phyloP scores from a whole-genome alignment of 2,888 invertebrate genomes.

The Encarsia formosa region DNA sequence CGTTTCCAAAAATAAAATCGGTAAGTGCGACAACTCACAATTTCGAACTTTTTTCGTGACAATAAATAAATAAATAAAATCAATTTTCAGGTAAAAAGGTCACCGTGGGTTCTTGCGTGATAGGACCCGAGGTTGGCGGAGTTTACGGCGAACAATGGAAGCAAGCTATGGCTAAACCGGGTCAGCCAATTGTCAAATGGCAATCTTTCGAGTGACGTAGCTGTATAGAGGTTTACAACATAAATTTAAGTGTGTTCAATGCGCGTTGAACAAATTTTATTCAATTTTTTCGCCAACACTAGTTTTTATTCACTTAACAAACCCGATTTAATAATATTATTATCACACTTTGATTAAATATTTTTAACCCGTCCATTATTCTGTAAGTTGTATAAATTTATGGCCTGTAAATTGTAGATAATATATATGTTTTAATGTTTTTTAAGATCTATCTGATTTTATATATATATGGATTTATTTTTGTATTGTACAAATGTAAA shows the following conservation, averaged over 20 bases:
- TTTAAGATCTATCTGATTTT: conserved; percentile 5
- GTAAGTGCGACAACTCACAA: conserved; percentile 39
- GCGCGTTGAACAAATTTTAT: too few relatives aligned
- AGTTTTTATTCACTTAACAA: too few relatives aligned
- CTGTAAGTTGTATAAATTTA: conserved; percentile 14
- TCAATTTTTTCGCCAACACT: too few relatives aligned
- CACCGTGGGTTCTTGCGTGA: conserved; percentile 63
- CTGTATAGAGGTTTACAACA: too few relatives aligned
- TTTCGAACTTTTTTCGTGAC: too few relatives aligned
- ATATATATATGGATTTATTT: conserved; percentile 9
- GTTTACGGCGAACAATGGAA: conserved; percentile 60
- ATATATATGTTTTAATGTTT: conserved; percentile 1
- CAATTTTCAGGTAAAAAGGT: conserved; percentile 58
- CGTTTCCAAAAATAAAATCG: conserved; percentile 64
- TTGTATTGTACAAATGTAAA: conserved; percentile 23
- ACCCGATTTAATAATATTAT: too few relatives aligned
- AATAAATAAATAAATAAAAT: too few relatives aligned
- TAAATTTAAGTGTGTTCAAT: too few relatives aligned
- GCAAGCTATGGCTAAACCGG: conserved; percentile 53
- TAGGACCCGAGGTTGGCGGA: conserved; percentile 59
- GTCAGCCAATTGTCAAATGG: conserved; percentile 46
- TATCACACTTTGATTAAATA: too few relatives aligned
- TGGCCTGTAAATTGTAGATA: conserved; percentile 15
- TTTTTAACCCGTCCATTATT: conserved; percentile 24
- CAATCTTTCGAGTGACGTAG: conserved; percentile 44